Conservation (phyloP, 2,113 vertebrate species). For the Myotis davidii region DNA sequence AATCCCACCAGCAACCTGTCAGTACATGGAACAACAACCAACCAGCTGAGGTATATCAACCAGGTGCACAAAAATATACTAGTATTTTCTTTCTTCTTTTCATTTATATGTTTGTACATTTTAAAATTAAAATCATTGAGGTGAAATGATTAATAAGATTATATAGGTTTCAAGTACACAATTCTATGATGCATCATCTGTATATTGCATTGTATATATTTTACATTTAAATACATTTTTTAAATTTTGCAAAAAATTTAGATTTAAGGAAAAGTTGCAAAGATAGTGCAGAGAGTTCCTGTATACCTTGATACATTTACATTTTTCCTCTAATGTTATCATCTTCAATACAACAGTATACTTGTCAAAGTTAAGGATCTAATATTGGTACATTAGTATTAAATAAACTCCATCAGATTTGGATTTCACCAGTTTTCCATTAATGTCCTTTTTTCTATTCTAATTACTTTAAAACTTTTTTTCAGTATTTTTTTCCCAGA, state of each 20-base stretch:
- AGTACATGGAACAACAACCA: no score
- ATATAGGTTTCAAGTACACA: not conserved
- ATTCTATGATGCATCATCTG: not conserved
- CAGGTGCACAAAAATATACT: not conserved
- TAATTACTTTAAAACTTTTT: not conserved
- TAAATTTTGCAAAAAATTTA: not conserved
- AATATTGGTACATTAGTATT: not conserved
- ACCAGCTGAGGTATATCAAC: no score
- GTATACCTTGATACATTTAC: not conserved
- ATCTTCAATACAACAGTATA: not conserved
- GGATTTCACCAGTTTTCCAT: not conserved
- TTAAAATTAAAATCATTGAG: not conserved
- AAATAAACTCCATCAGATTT: not conserved
- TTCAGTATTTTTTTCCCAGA: not conserved
- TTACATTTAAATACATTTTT: not conserved
- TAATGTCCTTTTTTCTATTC: not conserved
- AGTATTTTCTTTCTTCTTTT: not conserved
- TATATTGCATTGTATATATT: not conserved
- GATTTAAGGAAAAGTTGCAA: not conserved
- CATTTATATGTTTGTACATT: not conserved
- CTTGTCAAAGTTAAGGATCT: not conserved
- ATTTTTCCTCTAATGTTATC: not conserved
- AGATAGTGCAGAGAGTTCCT: not conserved
- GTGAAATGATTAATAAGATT: not conserved
- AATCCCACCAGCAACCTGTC: no score